Percentiles rank a stretch among this genome's conserved stretches.
Evolutionary conservation across 1,140 invertebrate genomes (phyloP).

Genomic region (Drosophila repleta): DNA sequence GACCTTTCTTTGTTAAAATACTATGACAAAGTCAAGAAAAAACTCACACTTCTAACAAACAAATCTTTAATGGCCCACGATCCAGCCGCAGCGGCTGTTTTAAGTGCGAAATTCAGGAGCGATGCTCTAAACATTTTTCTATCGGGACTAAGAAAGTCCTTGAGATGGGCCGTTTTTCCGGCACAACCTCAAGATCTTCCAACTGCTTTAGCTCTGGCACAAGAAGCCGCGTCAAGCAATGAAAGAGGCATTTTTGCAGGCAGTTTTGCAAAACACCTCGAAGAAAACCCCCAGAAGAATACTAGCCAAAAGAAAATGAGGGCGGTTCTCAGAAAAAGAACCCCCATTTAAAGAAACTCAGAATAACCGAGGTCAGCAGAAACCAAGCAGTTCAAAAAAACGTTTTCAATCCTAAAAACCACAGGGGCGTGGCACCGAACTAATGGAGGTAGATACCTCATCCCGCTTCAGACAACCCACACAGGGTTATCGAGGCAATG

Average conservation of each 20-base stretch:
- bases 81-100: constrained; percentile 6
- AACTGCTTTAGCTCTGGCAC: not conserved
- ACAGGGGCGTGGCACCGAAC: constrained; percentile 9
- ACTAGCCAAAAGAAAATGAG: not conserved
- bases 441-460: not conserved
- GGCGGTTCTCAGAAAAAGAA: constrained; percentile 7
- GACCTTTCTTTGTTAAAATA: constrained; percentile 3
- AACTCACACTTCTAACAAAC: constrained; percentile 33
- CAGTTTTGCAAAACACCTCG: not conserved
- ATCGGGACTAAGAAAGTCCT: not conserved
- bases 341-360: constrained; percentile 9
- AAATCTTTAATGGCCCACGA: constrained; percentile 34
- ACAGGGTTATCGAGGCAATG: too few species aligned
- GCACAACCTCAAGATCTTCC: not conserved
- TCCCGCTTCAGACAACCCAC: too few species aligned
- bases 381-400: constrained; percentile 11
- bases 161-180: constrained; percentile 14
- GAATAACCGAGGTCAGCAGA: not conserved
- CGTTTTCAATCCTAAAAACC: constrained; percentile 3
- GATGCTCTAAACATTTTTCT: not conserved
- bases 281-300: too few species aligned
- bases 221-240: not conserved
- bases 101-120: constrained; percentile 8
- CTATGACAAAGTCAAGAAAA: constrained; percentile 44
- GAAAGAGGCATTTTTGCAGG: not conserved